phyloP scores from a whole-genome alignment of 2,888 invertebrate species.

The Seira sanloemensis region DNA sequence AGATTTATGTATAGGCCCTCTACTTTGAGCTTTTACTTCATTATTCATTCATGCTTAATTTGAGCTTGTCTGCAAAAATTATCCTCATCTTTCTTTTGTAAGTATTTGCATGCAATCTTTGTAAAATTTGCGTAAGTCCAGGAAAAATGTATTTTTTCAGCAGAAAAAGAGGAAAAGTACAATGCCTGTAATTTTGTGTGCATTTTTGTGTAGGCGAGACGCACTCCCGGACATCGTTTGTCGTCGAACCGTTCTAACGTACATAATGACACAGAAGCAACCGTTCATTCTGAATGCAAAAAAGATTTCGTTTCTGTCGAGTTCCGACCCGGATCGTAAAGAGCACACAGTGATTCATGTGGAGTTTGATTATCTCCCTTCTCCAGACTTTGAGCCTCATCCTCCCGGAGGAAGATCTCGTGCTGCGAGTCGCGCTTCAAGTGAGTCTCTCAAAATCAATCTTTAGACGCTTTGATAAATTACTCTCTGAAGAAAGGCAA shows the following conservation, averaged over 20 bases:
- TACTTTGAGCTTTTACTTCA: no score
- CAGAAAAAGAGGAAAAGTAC: no score
- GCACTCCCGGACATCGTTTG: conserved; percentile 69
- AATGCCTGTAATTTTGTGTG: no score
- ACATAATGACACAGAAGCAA: conserved; percentile 71
- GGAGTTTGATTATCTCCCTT: conserved; percentile 70
- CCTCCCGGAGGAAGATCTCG: conserved; percentile 66
- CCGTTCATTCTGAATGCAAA: conserved; percentile 70
- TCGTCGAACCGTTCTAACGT: conserved; percentile 68
- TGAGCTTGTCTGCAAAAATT: no score
- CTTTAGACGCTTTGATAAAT: no score
- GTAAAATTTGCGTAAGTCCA: no score
- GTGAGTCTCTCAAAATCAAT: conserved; percentile 61
- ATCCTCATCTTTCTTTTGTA: no score
- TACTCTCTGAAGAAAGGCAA: no score
- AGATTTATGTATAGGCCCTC: no score
- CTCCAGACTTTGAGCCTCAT: conserved; percentile 64
- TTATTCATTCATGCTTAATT: no score
- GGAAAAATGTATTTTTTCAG: no score
- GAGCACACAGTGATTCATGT: conserved; percentile 70
- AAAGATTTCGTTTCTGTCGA: conserved; percentile 68
- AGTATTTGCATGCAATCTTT: no score
- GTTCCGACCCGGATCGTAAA: conserved; percentile 65
- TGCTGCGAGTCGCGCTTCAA: conserved; percentile 62
- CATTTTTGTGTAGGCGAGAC: conserved; percentile 67